phyloP scores from a whole-genome alignment of 2,797 vertebrate species.

The Cercopithecus mitis region DNA sequence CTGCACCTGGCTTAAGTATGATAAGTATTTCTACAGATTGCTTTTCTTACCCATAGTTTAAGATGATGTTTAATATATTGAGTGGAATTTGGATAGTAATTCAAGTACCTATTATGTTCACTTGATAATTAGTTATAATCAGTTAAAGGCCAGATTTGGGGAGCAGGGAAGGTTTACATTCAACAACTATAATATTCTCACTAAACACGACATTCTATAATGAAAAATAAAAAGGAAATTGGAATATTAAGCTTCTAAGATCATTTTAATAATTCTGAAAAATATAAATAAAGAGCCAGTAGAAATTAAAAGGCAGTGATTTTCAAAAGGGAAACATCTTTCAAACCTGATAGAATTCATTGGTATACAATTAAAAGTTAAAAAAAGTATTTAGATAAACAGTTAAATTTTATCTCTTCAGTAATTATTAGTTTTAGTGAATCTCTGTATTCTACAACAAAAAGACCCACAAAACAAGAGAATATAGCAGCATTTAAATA shows the following conservation, averaged over 20 bases:
- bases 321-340: not conserved
- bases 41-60: not conserved
- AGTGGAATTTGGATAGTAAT: not conserved
- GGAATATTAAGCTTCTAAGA: not conserved
- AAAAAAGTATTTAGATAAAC: not conserved
- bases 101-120: not conserved
- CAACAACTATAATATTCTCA: not conserved
- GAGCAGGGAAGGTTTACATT: not conserved
- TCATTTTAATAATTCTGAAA: not conserved
- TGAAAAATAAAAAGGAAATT: not conserved
- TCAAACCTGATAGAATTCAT: not conserved
- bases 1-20: not conserved
- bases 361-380: not conserved
- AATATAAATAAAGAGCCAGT: not conserved
- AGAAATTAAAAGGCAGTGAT: not conserved
- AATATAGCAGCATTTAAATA: not conserved
- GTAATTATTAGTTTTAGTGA: not conserved
- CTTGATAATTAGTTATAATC: not conserved
- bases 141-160: not conserved
- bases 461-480: not conserved
- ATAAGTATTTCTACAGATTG: not conserved
- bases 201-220: not conserved
- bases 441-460: not conserved
- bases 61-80: not conserved
- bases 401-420: not conserved